Evolutionary conservation across 1,140 invertebrate genomes (phyloP).

Genomic region (Brachionus rubens): DNA sequence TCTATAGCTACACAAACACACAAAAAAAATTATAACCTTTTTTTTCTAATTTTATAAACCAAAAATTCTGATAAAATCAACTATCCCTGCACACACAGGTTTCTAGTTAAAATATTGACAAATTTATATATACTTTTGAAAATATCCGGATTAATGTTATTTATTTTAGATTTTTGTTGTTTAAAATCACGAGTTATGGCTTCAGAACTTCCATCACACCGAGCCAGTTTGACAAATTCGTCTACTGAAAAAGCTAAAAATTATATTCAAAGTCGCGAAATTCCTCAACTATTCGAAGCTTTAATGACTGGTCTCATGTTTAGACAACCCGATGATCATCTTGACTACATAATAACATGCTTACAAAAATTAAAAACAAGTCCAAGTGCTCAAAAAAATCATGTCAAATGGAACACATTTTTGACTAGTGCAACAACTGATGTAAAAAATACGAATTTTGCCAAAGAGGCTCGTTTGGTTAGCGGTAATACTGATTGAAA

Average conservation of each 20-base stretch:
- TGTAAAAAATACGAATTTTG: not conserved
- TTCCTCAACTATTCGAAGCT: conserved; percentile 60
- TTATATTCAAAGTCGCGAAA: conserved; percentile 56
- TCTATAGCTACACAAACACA: conserved; percentile 31
- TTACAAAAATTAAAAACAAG: conserved; percentile 53
- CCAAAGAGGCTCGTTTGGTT: conserved; percentile 34
- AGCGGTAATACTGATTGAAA: conserved; percentile 35
- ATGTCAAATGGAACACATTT: conserved; percentile 46
- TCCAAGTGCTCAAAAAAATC: not conserved
- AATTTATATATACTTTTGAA: not conserved
- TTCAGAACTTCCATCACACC: conserved; percentile 39
- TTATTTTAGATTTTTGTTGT: not conserved
- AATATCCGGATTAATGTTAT: not conserved
- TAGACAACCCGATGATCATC: conserved; percentile 57
- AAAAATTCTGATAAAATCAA: not conserved
- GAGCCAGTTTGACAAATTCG: conserved; percentile 29
- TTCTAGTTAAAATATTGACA: not conserved
- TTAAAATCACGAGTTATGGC: conserved; percentile 4
- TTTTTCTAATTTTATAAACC: no score
- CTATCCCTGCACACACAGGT: not conserved
- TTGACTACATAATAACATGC: conserved; percentile 57
- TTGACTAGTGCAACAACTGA: not conserved
- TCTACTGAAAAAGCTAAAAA: conserved; percentile 56
- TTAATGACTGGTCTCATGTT: conserved; percentile 61
- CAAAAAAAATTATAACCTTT: no score